These are phyloP conservation scores for Porites lutea DNA, from an alignment of 64 coral and sea anemone species.

Conservation along the genomic window DNA sequence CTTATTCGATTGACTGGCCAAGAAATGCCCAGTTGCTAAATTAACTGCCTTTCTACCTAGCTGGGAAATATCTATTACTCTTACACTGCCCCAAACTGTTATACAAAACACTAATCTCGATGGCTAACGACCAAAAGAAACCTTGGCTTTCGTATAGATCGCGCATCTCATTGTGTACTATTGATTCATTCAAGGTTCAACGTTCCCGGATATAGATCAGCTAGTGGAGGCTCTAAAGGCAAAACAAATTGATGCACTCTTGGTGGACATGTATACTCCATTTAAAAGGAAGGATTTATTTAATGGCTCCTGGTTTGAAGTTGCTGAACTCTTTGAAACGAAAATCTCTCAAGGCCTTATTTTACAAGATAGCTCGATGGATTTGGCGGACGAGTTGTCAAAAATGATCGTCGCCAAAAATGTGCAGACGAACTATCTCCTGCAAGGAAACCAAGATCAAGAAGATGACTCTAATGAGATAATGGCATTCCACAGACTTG, in stretches of 20 bases:
- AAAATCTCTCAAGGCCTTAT: constrained; percentile 31
- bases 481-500: no score
- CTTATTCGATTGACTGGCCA: no score
- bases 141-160: no score
- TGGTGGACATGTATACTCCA: constrained; percentile 43
- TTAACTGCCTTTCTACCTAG: no score
- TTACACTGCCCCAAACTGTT: no score
- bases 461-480: background rate
- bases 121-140: no score
- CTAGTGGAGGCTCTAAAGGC: constrained; percentile 11
- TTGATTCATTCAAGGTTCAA: background rate
- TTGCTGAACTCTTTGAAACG: background rate
- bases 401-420: background rate
- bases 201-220: constrained; percentile 20
- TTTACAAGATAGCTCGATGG: background rate
- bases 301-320: constrained; percentile 47
- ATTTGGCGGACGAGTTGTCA: background rate
- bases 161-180: no score
- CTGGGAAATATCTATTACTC: no score
- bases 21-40: no score
- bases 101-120: no score
- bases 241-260: background rate
- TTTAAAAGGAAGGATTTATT: constrained; percentile 27
- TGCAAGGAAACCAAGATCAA: background rate
- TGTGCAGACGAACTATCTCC: constrained; percentile 6